These are phyloP conservation scores for Leptothorax acervorum DNA, from an alignment of 2,888 invertebrate species.

Conservation along the genomic window DNA sequence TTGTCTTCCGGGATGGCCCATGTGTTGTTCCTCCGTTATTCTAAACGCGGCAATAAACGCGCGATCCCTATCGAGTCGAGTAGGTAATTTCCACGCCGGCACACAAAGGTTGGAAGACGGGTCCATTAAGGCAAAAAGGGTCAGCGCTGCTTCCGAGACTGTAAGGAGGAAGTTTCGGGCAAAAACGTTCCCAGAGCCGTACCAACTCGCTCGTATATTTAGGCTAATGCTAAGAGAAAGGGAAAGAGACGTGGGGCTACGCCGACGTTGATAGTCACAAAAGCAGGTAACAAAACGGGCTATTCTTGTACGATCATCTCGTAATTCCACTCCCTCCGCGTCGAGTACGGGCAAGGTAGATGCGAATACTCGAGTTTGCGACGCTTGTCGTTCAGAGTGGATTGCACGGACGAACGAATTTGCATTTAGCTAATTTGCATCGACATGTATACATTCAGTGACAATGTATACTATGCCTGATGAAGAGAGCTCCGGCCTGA, in stretches of 20 bases:
- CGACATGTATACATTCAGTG: neutral
- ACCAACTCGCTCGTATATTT: constrained; percentile 58
- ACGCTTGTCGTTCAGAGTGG: constrained; percentile 10
- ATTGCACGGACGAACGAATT: neutral
- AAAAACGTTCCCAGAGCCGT: constrained; percentile 57
- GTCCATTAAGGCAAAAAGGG: constrained; percentile 66
- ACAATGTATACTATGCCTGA: neutral
- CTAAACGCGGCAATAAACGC: constrained; percentile 34
- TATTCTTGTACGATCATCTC: constrained; percentile 51
- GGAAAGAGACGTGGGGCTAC: neutral
- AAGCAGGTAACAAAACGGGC: constrained; percentile 33
- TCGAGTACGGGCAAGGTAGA: constrained; percentile 3
- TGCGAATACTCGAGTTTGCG: constrained; percentile 14
- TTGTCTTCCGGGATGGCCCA: constrained; percentile 5
- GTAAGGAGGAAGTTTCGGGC: constrained; percentile 64
- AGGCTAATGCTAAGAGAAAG: constrained; percentile 57
- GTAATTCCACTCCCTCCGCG: constrained; percentile 1
- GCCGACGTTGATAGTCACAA: constrained; percentile 28
- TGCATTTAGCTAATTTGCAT: constrained; percentile 37
- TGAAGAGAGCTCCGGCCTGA: neutral
- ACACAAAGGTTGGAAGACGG: constrained; percentile 52
- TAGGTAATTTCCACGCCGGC: constrained; percentile 49
- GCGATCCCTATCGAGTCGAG: constrained; percentile 50
- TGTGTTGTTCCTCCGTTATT: neutral
- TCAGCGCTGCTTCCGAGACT: constrained; percentile 50